Conservation (phyloP, 2,888 invertebrate genomes). For the Morpho deidamia region DNA sequence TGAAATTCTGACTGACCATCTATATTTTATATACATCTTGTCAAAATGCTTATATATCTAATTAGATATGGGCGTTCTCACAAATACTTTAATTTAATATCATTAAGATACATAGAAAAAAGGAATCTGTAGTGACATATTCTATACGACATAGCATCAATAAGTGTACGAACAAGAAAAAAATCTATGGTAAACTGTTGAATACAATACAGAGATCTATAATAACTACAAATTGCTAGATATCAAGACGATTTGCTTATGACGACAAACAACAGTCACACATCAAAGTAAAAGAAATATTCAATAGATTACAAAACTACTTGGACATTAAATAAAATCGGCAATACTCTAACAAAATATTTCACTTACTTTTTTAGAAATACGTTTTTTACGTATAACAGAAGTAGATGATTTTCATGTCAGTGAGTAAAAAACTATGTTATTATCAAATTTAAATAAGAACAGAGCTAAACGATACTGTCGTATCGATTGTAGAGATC, state of each 20-base stretch:
- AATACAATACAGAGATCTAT: conserved; percentile 3
- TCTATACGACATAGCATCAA: conserved; percentile 12
- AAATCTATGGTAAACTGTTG: not conserved
- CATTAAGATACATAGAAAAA: conserved; percentile 28
- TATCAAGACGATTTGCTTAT: not conserved
- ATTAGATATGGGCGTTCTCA: conserved; percentile 22
- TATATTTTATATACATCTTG: conserved; percentile 9
- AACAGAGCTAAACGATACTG: too few relatives aligned
- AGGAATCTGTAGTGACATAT: conserved; percentile 23
- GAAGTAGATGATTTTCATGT: too few relatives aligned
- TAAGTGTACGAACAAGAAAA: conserved; percentile 8
- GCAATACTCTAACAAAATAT: conserved; percentile 8
- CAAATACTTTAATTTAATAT: conserved; percentile 18
- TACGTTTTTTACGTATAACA: too few relatives aligned
- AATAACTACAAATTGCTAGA: conserved; percentile 7
- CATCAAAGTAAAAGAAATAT: too few relatives aligned
- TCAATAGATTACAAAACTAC: not conserved
- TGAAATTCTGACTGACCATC: conserved; percentile 7
- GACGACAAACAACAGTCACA: conserved; percentile 1
- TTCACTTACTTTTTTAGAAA: too few relatives aligned
- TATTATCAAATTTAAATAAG: too few relatives aligned
- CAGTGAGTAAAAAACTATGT: too few relatives aligned
- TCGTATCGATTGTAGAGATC: too few relatives aligned
- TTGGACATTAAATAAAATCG: conserved; percentile 1
- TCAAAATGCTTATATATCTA: conserved; percentile 19